phyloP scores from a whole-genome alignment of 2,113 vertebrate genomes.

The Apteryx mantelli region DNA sequence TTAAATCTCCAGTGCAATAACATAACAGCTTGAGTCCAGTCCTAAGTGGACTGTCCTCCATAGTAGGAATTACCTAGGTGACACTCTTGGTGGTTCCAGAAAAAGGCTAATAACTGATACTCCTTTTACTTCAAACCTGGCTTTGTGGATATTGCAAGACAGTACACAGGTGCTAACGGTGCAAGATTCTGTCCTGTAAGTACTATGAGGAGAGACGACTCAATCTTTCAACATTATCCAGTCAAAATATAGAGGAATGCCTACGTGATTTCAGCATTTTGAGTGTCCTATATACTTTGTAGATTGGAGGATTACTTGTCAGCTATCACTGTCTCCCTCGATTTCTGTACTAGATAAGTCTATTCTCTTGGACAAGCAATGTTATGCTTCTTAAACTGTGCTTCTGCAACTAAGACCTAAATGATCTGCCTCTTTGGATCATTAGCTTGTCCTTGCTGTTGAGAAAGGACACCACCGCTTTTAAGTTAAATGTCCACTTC shows the following conservation, averaged over 20 bases:
- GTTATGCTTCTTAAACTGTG: slow-evolving; percentile 3
- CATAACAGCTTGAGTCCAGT: neutral
- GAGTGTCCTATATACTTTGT: neutral
- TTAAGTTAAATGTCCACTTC: neutral
- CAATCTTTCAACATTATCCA: neutral
- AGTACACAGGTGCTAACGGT: neutral
- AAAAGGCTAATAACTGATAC: neutral
- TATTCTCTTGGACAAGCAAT: neutral
- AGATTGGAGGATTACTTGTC: neutral
- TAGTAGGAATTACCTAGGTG: neutral
- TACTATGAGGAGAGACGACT: neutral
- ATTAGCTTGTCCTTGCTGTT: slow-evolving; percentile 54
- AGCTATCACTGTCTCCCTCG: neutral
- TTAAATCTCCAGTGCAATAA: neutral
- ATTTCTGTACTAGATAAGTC: neutral
- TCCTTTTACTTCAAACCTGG: neutral
- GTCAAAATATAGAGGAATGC: neutral
- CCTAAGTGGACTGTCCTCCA: neutral
- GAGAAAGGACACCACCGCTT: slow-evolving; percentile 31
- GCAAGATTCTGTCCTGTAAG: neutral
- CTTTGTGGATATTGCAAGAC: neutral
- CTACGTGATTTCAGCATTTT: neutral
- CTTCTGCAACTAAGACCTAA: slow-evolving; percentile 13
- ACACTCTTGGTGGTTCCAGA: neutral
- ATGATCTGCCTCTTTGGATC: slow-evolving; percentile 47